A percentile compares a stretch with the other conserved stretches of the same genome.
Conservation (phyloP, 2,113 vertebrate genomes). For the Hippocampus comes region DNA sequence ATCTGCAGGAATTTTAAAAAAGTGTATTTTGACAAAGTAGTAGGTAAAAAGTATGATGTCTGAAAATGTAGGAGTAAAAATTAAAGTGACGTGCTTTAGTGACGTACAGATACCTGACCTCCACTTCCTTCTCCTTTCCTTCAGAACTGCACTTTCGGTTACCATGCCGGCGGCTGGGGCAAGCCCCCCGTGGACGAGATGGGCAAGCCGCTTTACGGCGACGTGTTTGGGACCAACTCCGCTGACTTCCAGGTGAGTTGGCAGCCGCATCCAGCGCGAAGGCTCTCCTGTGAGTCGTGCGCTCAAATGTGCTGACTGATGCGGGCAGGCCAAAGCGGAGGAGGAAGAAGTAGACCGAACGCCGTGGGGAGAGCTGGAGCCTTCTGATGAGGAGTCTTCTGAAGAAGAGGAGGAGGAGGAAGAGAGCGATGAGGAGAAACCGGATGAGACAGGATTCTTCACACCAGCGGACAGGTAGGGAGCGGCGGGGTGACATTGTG, state of each 20-base stretch:
- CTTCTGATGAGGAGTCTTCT: constrained; percentile 88
- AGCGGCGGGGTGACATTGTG: too few species aligned
- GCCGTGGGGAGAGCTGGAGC: constrained; percentile 88
- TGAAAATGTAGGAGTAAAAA: too few species aligned
- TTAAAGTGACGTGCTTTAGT: too few species aligned
- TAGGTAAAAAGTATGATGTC: too few species aligned
- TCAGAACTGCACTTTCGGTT: constrained; percentile 88
- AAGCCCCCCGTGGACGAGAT: constrained; percentile 89
- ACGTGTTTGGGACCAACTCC: constrained; percentile 88
- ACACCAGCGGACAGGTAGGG: constrained; percentile 87
- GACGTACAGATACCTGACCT: neutral
- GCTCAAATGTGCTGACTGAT: neutral
- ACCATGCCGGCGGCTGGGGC: constrained; percentile 90
- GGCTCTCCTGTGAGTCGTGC: too few species aligned
- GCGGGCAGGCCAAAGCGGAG: constrained; percentile 80
- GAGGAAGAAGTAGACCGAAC: constrained; percentile 88
- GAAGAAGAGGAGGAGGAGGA: constrained; percentile 93
- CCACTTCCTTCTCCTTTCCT: neutral
- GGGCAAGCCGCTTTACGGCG: constrained; percentile 87
- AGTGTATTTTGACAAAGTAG: too few species aligned
- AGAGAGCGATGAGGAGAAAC: constrained; percentile 91
- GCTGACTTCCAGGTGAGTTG: constrained; percentile 81
- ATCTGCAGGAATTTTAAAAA: too few species aligned
- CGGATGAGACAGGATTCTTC: constrained; percentile 89
- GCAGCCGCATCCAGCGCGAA: too few species aligned